A percentile compares a stretch with the other conserved stretches of the same genome.
Conservation (phyloP, 2,888 invertebrate species). For the Drosophila limbata region DNA sequence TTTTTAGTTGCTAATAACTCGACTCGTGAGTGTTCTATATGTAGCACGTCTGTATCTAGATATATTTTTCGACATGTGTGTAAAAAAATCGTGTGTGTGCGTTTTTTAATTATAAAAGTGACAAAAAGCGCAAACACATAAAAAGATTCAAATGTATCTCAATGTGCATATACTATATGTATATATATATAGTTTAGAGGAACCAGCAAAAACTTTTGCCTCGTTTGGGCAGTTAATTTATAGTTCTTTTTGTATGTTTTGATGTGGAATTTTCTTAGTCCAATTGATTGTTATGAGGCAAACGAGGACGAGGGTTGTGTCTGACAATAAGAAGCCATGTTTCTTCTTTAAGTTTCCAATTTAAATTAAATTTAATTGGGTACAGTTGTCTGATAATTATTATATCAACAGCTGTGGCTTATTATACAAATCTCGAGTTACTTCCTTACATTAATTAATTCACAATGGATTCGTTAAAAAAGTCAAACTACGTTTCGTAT, state of each 20-base stretch:
- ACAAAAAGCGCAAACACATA: slow-evolving; percentile 49
- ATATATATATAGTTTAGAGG: slow-evolving; percentile 33
- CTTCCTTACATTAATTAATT: slow-evolving; percentile 7
- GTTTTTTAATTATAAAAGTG: slow-evolving; percentile 71
- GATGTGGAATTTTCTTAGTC: slow-evolving; percentile 28
- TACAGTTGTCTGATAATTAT: slow-evolving; percentile 19
- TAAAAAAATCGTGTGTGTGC: slow-evolving; percentile 54
- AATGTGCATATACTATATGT: slow-evolving; percentile 20
- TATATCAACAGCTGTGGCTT: slow-evolving; percentile 33
- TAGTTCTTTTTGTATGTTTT: slow-evolving; percentile 24
- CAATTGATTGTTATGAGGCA: slow-evolving; percentile 27
- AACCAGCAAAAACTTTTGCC: slow-evolving; percentile 26
- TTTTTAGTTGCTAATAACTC: slow-evolving; percentile 52
- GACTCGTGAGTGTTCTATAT: slow-evolving; percentile 45
- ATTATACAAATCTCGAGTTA: slow-evolving; percentile 18
- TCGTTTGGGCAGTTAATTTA: slow-evolving; percentile 38
- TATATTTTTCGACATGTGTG: slow-evolving; percentile 16
- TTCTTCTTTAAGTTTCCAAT: neutral
- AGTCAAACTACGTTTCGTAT: slow-evolving; percentile 5
- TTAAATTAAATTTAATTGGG: slow-evolving; percentile 38
- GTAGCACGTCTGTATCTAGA: slow-evolving; percentile 11
- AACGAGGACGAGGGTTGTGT: slow-evolving; percentile 13
- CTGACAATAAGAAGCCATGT: slow-evolving; percentile 3
- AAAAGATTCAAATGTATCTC: slow-evolving; percentile 17
- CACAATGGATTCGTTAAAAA: slow-evolving; percentile 14